Evolutionary conservation across 2,113 vertebrate genomes (phyloP).

Genomic region (Cyphomyrus discorhynchus): DNA sequence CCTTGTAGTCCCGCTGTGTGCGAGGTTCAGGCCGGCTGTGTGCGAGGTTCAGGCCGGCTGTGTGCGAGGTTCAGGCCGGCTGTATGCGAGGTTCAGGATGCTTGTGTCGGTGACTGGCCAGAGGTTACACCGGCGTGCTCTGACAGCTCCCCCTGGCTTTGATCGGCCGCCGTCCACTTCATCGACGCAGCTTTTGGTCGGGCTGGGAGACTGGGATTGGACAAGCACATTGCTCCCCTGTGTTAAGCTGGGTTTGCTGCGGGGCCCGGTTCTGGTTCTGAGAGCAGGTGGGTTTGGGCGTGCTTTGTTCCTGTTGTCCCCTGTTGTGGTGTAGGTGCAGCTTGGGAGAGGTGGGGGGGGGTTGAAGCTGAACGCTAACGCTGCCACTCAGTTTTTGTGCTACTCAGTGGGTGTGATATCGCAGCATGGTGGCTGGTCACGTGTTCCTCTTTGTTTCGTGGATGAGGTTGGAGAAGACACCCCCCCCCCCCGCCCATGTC

Average conservation of each 20-base stretch:
- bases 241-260: neutral
- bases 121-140: neutral
- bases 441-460: neutral
- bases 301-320: neutral
- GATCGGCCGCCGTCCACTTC: neutral
- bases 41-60: too few species aligned
- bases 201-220: neutral
- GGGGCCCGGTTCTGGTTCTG: neutral
- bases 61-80: too few species aligned
- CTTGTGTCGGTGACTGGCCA: neutral
- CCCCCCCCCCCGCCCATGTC: too few species aligned
- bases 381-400: too few species aligned
- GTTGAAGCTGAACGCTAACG: neutral
- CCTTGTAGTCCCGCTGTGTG: neutral
- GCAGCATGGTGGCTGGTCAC: neutral
- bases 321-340: neutral
- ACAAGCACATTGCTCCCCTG: neutral
- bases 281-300: neutral
- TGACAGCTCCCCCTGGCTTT: neutral
- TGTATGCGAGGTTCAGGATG: neutral
- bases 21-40: too few species aligned
- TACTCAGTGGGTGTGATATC: neutral
- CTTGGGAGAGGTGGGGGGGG: too few species aligned
- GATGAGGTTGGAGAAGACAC: too few species aligned
- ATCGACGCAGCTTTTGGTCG: neutral